Evolutionary conservation across 2,797 vertebrate genomes (phyloP), one percentile per base, ranked within the genome.

Genomic region (Microcaecilia unicolor): DNA sequence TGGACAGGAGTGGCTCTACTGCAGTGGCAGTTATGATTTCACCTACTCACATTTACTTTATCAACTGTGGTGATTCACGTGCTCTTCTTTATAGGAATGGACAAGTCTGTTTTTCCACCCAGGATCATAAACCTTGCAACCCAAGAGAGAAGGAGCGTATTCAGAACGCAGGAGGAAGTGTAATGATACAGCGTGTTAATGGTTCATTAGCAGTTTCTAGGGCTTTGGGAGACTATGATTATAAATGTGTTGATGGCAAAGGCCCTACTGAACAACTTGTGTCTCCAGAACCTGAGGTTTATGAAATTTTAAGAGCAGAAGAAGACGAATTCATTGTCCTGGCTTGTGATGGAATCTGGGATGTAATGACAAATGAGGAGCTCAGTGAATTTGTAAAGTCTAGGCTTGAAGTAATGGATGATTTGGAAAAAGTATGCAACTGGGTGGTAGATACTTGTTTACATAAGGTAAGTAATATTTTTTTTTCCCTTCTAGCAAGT

Each of bases 331-430:
- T 99, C 72, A 84, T 99, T 46, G 78, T 97, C 60, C 77, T 99
- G 72, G 96, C 96, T 15, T 98, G 96, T 56, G 96, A 98, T 47
- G 96, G 96, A 44, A 97, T 99, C 82, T 98, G 96, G 96, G 96
- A 99, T 73, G 96, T 98, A 66, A 98, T 98, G 94, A 94, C 89
- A 81, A 99, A 99, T 18, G 93, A 98, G 77, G 96, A 99, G 80
- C 87, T 98, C 70, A 98, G 93, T 55, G 89, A 94, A 66, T 99
- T 89, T 77, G 88, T 98, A 55, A 88, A 85, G 59, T 95, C 91
- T 51, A 86, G 94, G 73, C 91, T 99, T 68, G 88, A 93, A 81
- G 85, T 99, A 48, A 88, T 84, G 4, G 84, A 91, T 51, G 92
- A 99, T 70, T 82, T 98, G 74, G 95, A 98, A 82, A 91, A 80